Base-by-base conservation (phyloP, 2,888 invertebrate species). In the Xiphydria camelus region DNA sequence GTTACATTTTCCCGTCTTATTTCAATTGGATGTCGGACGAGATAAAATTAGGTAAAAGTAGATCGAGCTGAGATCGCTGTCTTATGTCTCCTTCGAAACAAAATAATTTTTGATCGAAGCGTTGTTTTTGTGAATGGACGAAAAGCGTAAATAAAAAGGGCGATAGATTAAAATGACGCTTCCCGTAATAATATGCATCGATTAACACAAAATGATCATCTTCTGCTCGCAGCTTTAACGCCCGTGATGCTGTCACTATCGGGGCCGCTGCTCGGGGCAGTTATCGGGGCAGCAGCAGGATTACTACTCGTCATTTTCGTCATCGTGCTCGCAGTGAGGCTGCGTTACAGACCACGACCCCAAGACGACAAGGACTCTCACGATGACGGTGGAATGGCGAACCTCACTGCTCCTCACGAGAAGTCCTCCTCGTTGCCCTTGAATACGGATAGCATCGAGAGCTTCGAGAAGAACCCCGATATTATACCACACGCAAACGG, bases 391-490 rank as follows among this genome's bases (percentile, higher is more conserved):
- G 70, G 70, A 22, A 69, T 69, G 70, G 66, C 70, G 29, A 69
- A 68, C 38, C 64, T 69, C 22, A 68, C 68, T 17, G 53, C 55
- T 22, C 66, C 63, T 9, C 60, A 51, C 47, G 71, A 72, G 61
- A 72, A 73, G 55, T 68, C 72, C 32, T 64, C 70, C 36, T 64
- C 66, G 41, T 50, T 72, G 43, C 73, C 73, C 21, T 57, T 68
- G 41, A 72, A 59, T 47, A 59, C 70, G 41, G 71, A 68, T 53
- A 70, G 72, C 59, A 67, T 70, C 52, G 73, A 73, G 55, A 71
- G 71, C 59, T 73, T 73, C 53, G 70, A 73, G 53, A 73, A 73
- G 66, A 68, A 73, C 55, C 73, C 73, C 5, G 73, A 73, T 50
- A 73, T 73, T 55, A 73, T 73, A 51, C 72, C 73, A 21, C 73